Conservation (phyloP, 2,113 vertebrate species). For the Butorides virescens region DNA sequence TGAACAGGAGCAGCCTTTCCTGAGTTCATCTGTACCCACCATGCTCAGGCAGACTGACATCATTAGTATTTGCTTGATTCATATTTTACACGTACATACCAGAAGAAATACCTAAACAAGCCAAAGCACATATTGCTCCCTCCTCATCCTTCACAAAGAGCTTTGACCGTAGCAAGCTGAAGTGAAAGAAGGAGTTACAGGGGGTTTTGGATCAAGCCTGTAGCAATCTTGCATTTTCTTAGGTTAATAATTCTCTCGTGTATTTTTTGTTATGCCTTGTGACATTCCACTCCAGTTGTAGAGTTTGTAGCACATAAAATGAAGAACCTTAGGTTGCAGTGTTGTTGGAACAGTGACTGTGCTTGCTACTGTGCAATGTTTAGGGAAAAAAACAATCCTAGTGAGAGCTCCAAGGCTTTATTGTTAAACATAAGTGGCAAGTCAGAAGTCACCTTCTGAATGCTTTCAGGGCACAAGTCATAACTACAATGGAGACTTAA, state of each 20-base stretch:
- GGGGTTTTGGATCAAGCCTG: neutral
- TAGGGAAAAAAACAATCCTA: accelerated
- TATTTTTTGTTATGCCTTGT: neutral
- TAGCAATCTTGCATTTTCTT: neutral
- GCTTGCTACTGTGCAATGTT: neutral
- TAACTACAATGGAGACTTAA: neutral
- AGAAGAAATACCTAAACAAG: neutral
- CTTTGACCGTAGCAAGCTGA: neutral
- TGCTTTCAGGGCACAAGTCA: neutral
- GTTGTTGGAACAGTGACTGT: neutral
- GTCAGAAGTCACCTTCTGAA: neutral
- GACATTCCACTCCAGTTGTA: neutral
- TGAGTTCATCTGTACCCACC: neutral
- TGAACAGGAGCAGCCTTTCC: neutral
- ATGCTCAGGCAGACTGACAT: neutral
- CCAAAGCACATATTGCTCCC: neutral
- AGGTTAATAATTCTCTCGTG: neutral
- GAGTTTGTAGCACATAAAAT: neutral
- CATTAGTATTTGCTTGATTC: neutral
- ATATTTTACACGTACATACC: neutral
- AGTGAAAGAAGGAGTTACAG: neutral
- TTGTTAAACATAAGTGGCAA: neutral
- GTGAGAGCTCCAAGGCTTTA: neutral
- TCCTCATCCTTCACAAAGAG: neutral
- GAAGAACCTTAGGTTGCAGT: neutral